Evolutionary conservation across 2,888 invertebrate species (phyloP), one percentile per base, ranked within the genome.

Genomic region (Caenorhabditis sulstoni): DNA sequence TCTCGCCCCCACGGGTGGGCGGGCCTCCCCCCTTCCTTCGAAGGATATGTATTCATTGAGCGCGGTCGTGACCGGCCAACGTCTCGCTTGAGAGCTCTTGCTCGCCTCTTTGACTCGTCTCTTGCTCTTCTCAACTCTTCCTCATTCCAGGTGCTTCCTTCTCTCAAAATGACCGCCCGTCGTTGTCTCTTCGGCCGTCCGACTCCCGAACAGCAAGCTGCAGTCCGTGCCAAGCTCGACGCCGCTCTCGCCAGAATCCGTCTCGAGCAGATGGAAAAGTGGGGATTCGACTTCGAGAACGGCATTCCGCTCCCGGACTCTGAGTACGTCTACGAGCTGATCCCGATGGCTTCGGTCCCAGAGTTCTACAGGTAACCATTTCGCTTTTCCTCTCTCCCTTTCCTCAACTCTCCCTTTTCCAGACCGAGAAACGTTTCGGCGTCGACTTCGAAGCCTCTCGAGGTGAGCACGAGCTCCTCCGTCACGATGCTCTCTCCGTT

Each of bases 281-380:
- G 79, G 79, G 74, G 79, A 47, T 83, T 81, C 71, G 81, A 83
- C 29, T 83, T 83, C 64, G 57, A 68, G 14, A 58, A 53, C 18
- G 82, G 61, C 5, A 53, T 64, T 9, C 82, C 82, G 1, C 64
- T 82, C 11, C 59, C 70, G 3, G 29, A 45, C 16, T 35, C 53
- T 50, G 49, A 44, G 9, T 57, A 9, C 35, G 58, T 18, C 16
- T 79, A 73, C 55, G 70, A 79, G 11, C 18, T 47, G 4, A 22
- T 74, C 14, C 45, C 57, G 9, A 70, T 65, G 23, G 41, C 35
- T 12, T 20, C 23, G 7, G 79, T 79, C 11, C 79, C 79, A 2
- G 65, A 61, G 22, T 79, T 70, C 66, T 79, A 79, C 57, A 57
- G 79, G 75, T 75, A 61, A 45, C 12, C 23, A 20, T 16, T 7